These are phyloP conservation scores for Pandemis heparana DNA, from an alignment of 2,888 invertebrate species.

Conservation along the genomic window DNA sequence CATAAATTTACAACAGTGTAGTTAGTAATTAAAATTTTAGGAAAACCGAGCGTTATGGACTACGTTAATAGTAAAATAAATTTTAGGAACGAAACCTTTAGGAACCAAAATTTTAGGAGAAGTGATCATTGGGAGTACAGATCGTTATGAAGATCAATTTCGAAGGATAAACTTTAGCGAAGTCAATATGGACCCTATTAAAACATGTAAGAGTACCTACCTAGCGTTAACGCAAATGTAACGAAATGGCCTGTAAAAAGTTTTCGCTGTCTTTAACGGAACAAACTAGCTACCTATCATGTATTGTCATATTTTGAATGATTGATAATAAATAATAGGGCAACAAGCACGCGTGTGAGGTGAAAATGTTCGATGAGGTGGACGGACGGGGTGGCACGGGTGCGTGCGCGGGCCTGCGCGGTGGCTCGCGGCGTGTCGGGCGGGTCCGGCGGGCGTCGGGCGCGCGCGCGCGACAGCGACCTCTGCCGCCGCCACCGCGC, in stretches of 20 bases:
- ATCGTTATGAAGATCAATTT: too few species aligned
- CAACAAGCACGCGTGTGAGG: conserved; percentile 15
- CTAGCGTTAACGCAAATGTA: neutral
- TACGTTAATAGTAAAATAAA: too few species aligned
- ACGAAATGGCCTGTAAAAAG: neutral
- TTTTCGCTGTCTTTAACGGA: neutral
- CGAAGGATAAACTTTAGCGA: too few species aligned
- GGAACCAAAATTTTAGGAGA: too few species aligned
- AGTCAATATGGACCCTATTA: too few species aligned
- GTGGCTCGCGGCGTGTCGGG: conserved; percentile 9
- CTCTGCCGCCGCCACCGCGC: conserved; percentile 72
- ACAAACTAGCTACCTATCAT: neutral
- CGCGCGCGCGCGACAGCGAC: conserved; percentile 68
- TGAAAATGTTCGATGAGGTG: conserved; percentile 14
- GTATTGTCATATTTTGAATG: conserved; percentile 3
- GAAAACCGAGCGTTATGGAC: too few species aligned
- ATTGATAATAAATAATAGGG: conserved; percentile 19
- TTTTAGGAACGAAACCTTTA: too few species aligned
- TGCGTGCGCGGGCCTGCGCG: conserved; percentile 36
- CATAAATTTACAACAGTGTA: too few species aligned
- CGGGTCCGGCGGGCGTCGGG: conserved; percentile 35
- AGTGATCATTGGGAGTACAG: too few species aligned
- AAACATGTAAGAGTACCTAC: neutral
- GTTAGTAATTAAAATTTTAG: too few species aligned
- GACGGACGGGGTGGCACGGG: neutral